Evolutionary conservation across 2,113 vertebrate genomes (phyloP), one percentile per base, ranked within the genome.

Genomic region (Ornithorhynchus anatinus): DNA sequence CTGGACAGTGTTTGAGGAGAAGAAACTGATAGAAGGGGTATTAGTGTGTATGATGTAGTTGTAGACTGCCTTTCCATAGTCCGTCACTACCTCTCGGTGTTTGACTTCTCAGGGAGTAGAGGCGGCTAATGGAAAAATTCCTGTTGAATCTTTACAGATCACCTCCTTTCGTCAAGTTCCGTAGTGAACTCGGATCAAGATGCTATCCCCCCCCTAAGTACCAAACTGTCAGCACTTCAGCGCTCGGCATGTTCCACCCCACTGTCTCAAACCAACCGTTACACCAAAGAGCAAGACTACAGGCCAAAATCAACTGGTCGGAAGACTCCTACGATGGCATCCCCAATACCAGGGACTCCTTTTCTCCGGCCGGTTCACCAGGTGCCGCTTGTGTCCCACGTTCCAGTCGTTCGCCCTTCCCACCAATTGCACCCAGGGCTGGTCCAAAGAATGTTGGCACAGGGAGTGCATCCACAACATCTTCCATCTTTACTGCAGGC

Each of bases 361-460:
- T 99, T 95, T 22, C 94, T 97, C 69, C 95, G 96, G 61, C 96
- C 96, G 12, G 85, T 96, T 77, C 97, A 96, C 86, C 96, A 96
- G n/a, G 95, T 97, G 29, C 96, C 97, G 23, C 91, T 99, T 72
- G 91, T 98, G 44, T 93, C 97, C 69, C 96, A 98, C 47, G 94
- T 98, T 35, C 95, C 96, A 2, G 91, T 99, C 67, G 96, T 96
- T 68, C 95, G 96, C 29, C 96, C 96, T 59, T 85, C 96, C 72
- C 96, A 96, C 65, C 97, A 97, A 84, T 89, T 98, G 64, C 96
- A 97, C 87, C 97, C 98, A 64, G 95, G 95, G 62, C 39, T 99
- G 79, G 95, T 99, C 81, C 98, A 98, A 50, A 94, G 96, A 89
- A 97, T 99, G 96, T 87, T 98, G 73, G 94, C 95, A 14, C 97